Percentiles rank a stretch among this genome's conserved stretches.
These are phyloP conservation scores for Brachymystax lenok DNA, from an alignment of 2,797 vertebrate genomes.

Conservation along the genomic window DNA sequence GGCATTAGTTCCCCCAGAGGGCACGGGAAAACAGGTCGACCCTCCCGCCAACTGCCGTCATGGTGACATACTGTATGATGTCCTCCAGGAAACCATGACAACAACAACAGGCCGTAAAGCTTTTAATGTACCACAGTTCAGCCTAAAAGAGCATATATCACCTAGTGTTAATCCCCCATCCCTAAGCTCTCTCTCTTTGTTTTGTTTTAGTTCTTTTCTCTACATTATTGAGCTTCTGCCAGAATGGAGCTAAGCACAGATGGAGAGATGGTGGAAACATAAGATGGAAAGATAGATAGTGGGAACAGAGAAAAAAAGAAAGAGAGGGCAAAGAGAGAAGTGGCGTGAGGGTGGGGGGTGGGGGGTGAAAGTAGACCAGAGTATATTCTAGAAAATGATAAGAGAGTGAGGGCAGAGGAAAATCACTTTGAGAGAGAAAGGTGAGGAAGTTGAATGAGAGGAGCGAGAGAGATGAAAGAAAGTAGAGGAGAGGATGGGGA, in stretches of 20 bases:
- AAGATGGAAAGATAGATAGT: background rate
- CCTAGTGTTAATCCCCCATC: conserved; percentile 55
- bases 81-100: conserved; percentile 61
- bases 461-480: background rate
- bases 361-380: background rate
- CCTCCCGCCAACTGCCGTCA: conserved; percentile 8
- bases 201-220: conserved; percentile 12
- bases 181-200: conserved; percentile 9
- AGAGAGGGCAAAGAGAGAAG: background rate
- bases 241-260: conserved; percentile 50
- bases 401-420: background rate
- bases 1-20: conserved; percentile 18
- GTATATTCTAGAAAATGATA: background rate
- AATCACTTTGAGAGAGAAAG: background rate
- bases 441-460: background rate
- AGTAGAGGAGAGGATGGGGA: background rate
- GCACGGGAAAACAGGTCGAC: conserved; percentile 9
- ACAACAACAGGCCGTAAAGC: conserved; percentile 49
- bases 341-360: no score
- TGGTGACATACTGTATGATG: conserved; percentile 13
- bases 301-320: background rate
- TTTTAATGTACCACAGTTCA: conserved; percentile 59
- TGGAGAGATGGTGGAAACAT: conserved; percentile 41
- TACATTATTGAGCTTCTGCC: conserved; percentile 35
- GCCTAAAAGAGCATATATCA: conserved; percentile 59